Base-by-base conservation (phyloP, 2,888 invertebrate genomes). In the Heterodera filipjevi region DNA sequence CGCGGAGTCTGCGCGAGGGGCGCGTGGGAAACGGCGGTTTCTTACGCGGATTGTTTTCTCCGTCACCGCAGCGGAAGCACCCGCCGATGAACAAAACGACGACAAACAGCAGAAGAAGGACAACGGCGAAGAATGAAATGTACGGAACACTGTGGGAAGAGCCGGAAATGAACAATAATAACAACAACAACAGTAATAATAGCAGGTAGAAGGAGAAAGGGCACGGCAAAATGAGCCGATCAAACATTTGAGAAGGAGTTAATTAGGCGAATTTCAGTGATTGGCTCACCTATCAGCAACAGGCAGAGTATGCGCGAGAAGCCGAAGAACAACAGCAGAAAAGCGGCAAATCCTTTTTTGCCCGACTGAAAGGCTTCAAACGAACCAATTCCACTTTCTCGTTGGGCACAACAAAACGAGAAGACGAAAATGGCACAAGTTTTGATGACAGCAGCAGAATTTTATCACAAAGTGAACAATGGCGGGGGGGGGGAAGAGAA, bases 41-140 rank as follows among this genome's bases (percentile, higher is more conserved):
- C 33, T 64, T 75, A 30, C 75, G 75, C 59, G 30, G 30, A 27
- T 35, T 75, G 30, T 75, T 75, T 44, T 75, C 75, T 19, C 75
- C 75, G 27, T 75, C 75, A 30, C 75, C 75, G 30, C 64, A 53
- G 30, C 66, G 75, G 46, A 53, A 64, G 66, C 39, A 35, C 22
- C 27, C 27, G 64, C 35, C 66, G 59, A 44, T 22, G 32, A 30
- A 22, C 44, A 66, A 64, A 30, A 68, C 44, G 33, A 66, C 59
- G 59, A 59, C 59, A 59, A 59, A n/a, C 22, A 8, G 59, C n/a
- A 59, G 59, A n/a, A 59, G 59, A n/a, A 19, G 59, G 27, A 59
- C n/a, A 59, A 59, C 12, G 27, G 59, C 27, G 0, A n/a, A 27
- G 22, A 59, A 59, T 59, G 59, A 59, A 10, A 8, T 59, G 10